Evolutionary conservation across 2,888 invertebrate genomes (phyloP).

Genomic region (Cerceris rybyensis): DNA sequence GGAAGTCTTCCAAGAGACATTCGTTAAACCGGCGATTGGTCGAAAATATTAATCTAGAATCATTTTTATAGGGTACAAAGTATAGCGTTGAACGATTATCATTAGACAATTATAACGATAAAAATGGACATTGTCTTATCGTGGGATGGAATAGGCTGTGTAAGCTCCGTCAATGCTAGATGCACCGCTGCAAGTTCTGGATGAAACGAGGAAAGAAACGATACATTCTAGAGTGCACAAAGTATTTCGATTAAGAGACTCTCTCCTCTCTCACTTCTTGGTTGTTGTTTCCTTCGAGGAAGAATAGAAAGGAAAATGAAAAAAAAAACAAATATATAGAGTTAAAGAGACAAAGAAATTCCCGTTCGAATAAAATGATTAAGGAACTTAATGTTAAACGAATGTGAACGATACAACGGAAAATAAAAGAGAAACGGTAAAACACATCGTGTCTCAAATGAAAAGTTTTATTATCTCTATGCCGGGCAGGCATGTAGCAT

Average conservation of each 20-base stretch:
- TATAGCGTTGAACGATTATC: conserved; percentile 64
- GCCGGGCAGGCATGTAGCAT: conserved; percentile 69
- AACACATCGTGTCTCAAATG: conserved; percentile 55
- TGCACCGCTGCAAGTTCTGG: conserved; percentile 49
- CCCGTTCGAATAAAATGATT: neutral
- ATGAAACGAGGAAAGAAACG: neutral
- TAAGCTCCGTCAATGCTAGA: conserved; percentile 71
- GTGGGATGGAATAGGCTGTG: conserved; percentile 76
- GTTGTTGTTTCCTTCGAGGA: neutral
- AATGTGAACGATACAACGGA: conserved; percentile 2
- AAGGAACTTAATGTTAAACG: conserved; percentile 4
- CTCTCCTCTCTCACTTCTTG: too few relatives aligned
- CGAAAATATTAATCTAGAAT: conserved; percentile 70
- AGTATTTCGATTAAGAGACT: neutral
- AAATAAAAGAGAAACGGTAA: conserved; percentile 4
- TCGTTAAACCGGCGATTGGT: conserved; percentile 68
- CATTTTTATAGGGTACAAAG: conserved; percentile 64
- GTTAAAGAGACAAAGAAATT: conserved; percentile 1
- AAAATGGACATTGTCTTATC: conserved; percentile 76
- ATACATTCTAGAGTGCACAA: neutral
- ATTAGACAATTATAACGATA: conserved; percentile 67
- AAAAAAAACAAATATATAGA: neutral
- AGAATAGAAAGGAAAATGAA: neutral
- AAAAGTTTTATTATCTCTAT: conserved; percentile 66
- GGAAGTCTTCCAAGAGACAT: conserved; percentile 64